Evolutionary conservation across 2,113 vertebrate genomes (phyloP), one percentile per base, ranked within the genome.

Genomic region (Proterorhinus semilunaris): DNA sequence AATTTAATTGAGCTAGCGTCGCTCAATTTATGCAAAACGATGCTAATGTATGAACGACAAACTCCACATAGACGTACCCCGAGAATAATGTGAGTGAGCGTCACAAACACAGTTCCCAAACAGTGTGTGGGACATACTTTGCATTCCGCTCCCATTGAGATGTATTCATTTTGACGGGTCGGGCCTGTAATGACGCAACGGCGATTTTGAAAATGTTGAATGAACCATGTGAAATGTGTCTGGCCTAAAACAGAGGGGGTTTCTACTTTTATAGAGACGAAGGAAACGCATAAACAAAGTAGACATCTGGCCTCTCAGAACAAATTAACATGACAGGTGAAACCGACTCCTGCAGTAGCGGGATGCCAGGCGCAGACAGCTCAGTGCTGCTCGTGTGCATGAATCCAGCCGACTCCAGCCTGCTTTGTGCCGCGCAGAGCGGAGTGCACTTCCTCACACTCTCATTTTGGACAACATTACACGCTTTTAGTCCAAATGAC

Each of bases 271-370:
- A 71, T 80, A 36, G 67, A 72, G 70, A 80, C 57, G 42, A 68
- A 63, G 67, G 10, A 65, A 67, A 45, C 45, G 65, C 66, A 57
- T 75, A 67, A 73, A 59, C 48, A 71, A 83, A 68, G 45, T 62
- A 78, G 73, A 53, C 69, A 47, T 44, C 70, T 79, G 68, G 71
- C 70, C 74, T 83, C 86, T 81, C 49, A 52, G 53, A 73, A 81
- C 74, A 78, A 81, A 66, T 55, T 55, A 15, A 68, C 68, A 74
- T 55, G 78, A 73, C 72, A 80, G 74, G 77, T 71, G 69, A 84
- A 52, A 75, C 76, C 67, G 69, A 54, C 73, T 75, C 68, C 53
- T n/a, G 75, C 66, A 57, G 65, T 47, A 55, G 57, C 69, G 49
- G 65, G 71, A 69, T 64, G 69, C 55, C 71, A 72, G 80, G 83